Evolutionary conservation across 2,888 invertebrate genomes (phyloP).

Genomic region (Drosophila niveifrons): DNA sequence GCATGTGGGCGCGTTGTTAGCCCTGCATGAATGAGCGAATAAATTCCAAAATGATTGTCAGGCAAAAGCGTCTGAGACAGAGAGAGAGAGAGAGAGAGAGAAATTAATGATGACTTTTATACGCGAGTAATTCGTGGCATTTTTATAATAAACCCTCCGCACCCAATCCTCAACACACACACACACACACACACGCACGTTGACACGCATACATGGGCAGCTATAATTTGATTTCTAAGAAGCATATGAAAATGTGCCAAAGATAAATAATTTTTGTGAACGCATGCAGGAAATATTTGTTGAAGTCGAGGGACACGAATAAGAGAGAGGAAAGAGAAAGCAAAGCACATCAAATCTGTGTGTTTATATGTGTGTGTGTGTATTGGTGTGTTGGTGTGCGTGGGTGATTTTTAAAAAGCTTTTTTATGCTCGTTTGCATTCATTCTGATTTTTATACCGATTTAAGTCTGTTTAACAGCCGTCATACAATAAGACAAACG

Average conservation of each 20-base stretch:
- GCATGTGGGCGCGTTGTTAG: constrained; percentile 23
- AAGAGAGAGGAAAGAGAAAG: background rate
- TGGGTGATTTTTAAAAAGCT: constrained; percentile 63
- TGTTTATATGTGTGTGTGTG: background rate
- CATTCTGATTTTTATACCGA: constrained; percentile 65
- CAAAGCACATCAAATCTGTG: constrained; percentile 14
- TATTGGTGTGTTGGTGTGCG: constrained; percentile 29
- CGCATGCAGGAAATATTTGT: constrained; percentile 63
- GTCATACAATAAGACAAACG: constrained; percentile 70
- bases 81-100: constrained; percentile 54
- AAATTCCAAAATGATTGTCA: constrained; percentile 76
- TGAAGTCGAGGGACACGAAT: background rate
- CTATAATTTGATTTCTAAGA: constrained; percentile 77
- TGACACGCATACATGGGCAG: constrained; percentile 28
- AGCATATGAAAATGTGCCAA: constrained; percentile 58
- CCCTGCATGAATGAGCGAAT: constrained; percentile 73
- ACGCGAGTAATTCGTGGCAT: constrained; percentile 80
- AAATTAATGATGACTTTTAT: constrained; percentile 82
- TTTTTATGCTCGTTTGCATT: constrained; percentile 79
- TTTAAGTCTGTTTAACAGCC: constrained; percentile 75
- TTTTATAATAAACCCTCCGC: constrained; percentile 72
- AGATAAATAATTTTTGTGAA: constrained; percentile 62
- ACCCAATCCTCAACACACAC: constrained; percentile 4
- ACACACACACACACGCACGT: constrained; percentile 21
- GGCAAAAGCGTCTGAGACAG: constrained; percentile 66